phyloP scores from a whole-genome alignment of 2,113 vertebrate genomes.

The Pteruthius melanotis region DNA sequence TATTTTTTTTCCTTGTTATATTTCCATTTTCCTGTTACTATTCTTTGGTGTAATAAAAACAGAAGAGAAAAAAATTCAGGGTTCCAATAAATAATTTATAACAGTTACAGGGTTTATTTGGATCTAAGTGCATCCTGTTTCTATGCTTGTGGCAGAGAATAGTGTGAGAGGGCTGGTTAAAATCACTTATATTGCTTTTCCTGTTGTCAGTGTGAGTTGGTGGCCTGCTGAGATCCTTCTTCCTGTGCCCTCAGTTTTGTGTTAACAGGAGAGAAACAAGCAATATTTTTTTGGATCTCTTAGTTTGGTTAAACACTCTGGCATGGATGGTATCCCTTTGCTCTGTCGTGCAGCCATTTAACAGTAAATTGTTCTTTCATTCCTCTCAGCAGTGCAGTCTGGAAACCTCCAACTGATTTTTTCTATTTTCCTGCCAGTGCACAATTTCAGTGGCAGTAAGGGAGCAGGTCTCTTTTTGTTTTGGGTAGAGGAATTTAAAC shows the following conservation, averaged over 20 bases:
- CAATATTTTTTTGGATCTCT: neutral
- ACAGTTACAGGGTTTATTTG: neutral
- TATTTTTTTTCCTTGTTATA: neutral
- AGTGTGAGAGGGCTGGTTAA: neutral
- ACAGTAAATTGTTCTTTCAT: neutral
- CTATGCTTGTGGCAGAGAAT: neutral
- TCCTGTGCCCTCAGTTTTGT: neutral
- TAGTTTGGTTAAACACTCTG: neutral
- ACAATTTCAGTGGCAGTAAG: neutral
- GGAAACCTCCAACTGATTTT: slow-evolving; percentile 5
- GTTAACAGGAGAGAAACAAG: neutral
- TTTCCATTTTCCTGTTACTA: neutral
- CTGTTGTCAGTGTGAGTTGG: neutral
- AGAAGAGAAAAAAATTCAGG: neutral
- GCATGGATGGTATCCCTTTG: neutral
- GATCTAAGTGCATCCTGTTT: neutral
- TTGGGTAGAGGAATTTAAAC: slow-evolving; percentile 34
- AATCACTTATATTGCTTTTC: neutral
- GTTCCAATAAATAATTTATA: neutral
- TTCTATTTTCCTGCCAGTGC: neutral
- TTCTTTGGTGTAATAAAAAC: neutral
- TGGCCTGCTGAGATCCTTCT: slow-evolving; percentile 2
- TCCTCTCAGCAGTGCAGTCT: slow-evolving; percentile 17
- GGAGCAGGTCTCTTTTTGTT: slow-evolving; percentile 23
- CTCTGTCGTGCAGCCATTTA: neutral